phyloP scores from a whole-genome alignment of 2,888 invertebrate species.

The Argyresthia goedartella region DNA sequence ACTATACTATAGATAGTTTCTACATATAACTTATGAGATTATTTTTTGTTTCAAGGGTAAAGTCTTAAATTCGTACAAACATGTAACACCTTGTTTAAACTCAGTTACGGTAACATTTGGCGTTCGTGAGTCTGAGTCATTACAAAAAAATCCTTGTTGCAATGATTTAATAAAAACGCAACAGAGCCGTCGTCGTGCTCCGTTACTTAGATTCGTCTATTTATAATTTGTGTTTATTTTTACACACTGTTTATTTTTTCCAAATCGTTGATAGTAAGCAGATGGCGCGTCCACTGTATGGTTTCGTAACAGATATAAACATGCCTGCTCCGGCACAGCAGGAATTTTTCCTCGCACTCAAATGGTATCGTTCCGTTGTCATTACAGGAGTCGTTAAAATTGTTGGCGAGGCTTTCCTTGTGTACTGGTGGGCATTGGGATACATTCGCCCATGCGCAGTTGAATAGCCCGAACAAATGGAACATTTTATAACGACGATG shows the following conservation, averaged over 20 bases:
- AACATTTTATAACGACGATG: too few relatives aligned
- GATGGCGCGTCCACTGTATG: constrained; percentile 45
- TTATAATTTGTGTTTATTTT: constrained; percentile 45
- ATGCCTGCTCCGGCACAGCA: constrained; percentile 42
- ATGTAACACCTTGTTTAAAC: too few relatives aligned
- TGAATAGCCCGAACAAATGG: too few relatives aligned
- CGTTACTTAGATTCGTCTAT: constrained; percentile 4
- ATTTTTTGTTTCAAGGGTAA: too few relatives aligned
- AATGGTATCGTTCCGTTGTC: constrained; percentile 1
- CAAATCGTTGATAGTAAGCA: constrained; percentile 57
- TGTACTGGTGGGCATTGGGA: too few relatives aligned
- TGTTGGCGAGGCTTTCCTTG: constrained; percentile 16
- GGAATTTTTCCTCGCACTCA: constrained; percentile 29
- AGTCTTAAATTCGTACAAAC: too few relatives aligned
- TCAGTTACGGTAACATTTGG: too few relatives aligned
- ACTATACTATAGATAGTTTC: too few relatives aligned
- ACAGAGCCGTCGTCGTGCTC: neutral
- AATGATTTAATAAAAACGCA: neutral
- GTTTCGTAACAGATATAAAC: constrained; percentile 46
- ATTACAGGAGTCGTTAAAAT: constrained; percentile 30
- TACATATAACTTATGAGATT: too few relatives aligned
- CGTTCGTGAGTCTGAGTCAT: too few relatives aligned
- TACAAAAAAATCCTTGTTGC: too few relatives aligned
- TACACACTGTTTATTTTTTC: constrained; percentile 56
- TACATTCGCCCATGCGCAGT: too few relatives aligned